Evolutionary conservation across 2,797 vertebrate species (phyloP).

Genomic region (Ctenopoma multispine): DNA sequence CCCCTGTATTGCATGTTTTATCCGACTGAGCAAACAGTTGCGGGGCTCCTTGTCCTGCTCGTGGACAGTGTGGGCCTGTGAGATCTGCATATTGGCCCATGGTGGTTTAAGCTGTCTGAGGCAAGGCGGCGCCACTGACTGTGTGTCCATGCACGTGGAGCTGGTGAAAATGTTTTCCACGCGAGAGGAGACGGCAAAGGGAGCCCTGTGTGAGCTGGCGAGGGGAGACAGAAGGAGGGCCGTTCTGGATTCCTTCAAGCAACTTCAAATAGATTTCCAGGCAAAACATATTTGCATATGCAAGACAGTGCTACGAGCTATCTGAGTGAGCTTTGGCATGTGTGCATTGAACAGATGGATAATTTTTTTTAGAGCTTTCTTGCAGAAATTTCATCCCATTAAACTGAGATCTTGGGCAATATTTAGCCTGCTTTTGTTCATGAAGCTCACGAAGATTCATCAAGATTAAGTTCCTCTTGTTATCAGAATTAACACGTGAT

Average conservation of each 20-base stretch:
- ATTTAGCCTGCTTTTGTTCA: conserved; percentile 62
- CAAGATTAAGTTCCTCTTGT: conserved; percentile 30
- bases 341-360: conserved; percentile 85
- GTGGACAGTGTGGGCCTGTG: conserved; percentile 61
- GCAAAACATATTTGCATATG: conserved; percentile 90
- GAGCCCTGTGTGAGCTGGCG: conserved; percentile 68
- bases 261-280: conserved; percentile 88
- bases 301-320: conserved; percentile 85
- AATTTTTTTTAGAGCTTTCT: conserved; percentile 81
- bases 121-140: conserved; percentile 61
- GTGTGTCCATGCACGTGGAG: conserved; percentile 71
- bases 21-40: conserved; percentile 71
- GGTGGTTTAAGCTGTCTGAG: conserved; percentile 71
- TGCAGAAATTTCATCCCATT: conserved; percentile 83
- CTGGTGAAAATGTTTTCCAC: conserved; percentile 85
- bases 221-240: conserved; percentile 89
- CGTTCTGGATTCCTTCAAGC: conserved; percentile 91
- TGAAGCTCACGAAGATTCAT: conserved; percentile 28
- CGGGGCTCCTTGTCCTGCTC: conserved; percentile 64
- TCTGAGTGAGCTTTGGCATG: conserved; percentile 78
- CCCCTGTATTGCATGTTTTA: conserved; percentile 62
- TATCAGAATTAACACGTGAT: conserved; percentile 17
- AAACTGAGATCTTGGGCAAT: conserved; percentile 70
- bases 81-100: conserved; percentile 82
- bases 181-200: conserved; percentile 76